Base-by-base conservation (phyloP, 2,113 vertebrate genomes). In the Canis aureus region DNA sequence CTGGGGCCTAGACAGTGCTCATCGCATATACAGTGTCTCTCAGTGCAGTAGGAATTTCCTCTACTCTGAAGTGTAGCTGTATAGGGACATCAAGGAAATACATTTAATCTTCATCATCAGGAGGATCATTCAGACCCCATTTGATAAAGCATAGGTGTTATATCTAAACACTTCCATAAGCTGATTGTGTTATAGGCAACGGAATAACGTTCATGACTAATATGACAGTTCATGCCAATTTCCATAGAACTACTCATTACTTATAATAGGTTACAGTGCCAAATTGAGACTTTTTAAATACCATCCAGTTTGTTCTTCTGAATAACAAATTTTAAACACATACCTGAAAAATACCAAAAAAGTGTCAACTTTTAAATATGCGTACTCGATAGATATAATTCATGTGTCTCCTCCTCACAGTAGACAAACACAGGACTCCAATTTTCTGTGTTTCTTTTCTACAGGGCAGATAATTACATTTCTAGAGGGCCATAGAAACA, bases 381-480 rank as follows among this genome's bases (percentile, higher is more conserved):
- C 83, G 20, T 86, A 66, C 86, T 97, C 78, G 82, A 25, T 86
- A 96, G 74, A 67, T 85, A 89, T 64, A 91, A 98, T 95, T 97
- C 89, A 95, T 89, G 69, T 93, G 49, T 94, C 85, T 91, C 78
- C 60, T 91, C 73, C 93, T 97, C 85, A 92, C 51, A 96, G 49
- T 38, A 86, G 91, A 79, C 94, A 97, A 95, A 94, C 66, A 87
- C 85, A 94, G 90, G 82, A 71, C 78, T 97, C 73, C 49, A 96
- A 90, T 95, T 97, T 94, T 94, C 79, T 85, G 67, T 91, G 79
- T 97, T 96, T 96, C 94, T 96, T 91, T 97, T 95, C 76, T 91
- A 94, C 81, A 57, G 20, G 91, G 95, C 73, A 97, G 94, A 97
- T 96, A 97, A 98, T 98, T 97, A 95, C 71, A 93, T 98, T 97